Evolutionary conservation across 2,888 invertebrate species (phyloP).

Genomic region (Acanthopleura granulata): DNA sequence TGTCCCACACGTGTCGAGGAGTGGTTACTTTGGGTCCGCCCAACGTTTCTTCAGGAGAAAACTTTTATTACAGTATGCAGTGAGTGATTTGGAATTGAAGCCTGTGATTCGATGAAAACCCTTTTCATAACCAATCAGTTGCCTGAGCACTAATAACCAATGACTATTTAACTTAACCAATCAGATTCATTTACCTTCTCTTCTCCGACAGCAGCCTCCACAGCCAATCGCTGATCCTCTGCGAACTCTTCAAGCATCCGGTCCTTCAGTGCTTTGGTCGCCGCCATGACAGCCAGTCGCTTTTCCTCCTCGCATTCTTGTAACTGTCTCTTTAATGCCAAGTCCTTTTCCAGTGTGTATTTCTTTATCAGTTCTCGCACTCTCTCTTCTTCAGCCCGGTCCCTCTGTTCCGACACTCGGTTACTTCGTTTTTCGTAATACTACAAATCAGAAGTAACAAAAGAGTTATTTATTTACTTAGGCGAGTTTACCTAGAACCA

Average conservation of each 20-base stretch:
- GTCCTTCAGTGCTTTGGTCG: slow-evolving; percentile 26
- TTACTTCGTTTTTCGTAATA: slow-evolving; percentile 30
- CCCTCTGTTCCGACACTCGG: slow-evolving; percentile 34
- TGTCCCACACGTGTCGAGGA: no score
- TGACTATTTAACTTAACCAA: background rate
- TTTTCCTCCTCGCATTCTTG: slow-evolving; percentile 32
- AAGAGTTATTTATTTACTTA: background rate
- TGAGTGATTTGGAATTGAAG: no score
- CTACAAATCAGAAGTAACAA: slow-evolving; percentile 19
- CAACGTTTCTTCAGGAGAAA: no score
- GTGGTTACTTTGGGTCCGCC: no score
- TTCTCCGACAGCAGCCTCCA: slow-evolving; percentile 29
- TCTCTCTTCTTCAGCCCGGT: slow-evolving; percentile 31
- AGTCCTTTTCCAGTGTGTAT: slow-evolving; percentile 30
- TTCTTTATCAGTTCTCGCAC: slow-evolving; percentile 28
- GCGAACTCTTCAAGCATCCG: slow-evolving; percentile 32
- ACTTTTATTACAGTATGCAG: no score
- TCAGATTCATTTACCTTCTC: slow-evolving; percentile 29
- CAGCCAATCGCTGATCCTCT: slow-evolving; percentile 31
- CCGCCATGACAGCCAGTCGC: slow-evolving; percentile 32
- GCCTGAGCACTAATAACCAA: no score
- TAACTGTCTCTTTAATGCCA: slow-evolving; percentile 34
- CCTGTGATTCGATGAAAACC: no score
- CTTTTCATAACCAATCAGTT: no score
- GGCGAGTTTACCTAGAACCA: no score